Evolutionary conservation across 2,113 vertebrate genomes (phyloP).

Genomic region (Chaetura pelagica): DNA sequence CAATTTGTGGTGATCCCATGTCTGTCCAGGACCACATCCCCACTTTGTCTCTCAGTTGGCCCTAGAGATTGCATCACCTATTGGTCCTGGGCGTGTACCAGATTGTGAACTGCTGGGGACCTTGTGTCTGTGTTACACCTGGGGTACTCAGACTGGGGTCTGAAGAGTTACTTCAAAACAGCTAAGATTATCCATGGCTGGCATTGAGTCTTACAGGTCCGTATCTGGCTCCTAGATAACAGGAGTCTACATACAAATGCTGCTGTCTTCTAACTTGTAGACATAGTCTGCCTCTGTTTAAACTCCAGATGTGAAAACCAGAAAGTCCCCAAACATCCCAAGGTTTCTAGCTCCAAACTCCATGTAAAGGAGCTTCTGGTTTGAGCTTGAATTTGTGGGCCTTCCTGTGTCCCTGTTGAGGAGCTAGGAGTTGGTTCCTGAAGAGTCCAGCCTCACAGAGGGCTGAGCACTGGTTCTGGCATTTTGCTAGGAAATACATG

Average conservation of each 20-base stretch:
- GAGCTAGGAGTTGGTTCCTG: background rate
- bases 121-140: accelerated
- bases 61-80: background rate
- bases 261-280: background rate
- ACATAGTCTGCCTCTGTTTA: background rate
- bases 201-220: background rate
- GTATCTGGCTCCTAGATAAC: background rate
- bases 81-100: background rate
- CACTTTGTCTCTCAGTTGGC: background rate
- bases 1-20: background rate
- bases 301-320: background rate
- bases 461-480: background rate
- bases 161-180: background rate
- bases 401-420: background rate
- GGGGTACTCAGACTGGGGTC: background rate
- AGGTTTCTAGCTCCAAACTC: background rate
- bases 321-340: background rate
- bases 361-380: background rate
- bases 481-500: background rate
- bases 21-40: background rate
- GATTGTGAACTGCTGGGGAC: background rate
- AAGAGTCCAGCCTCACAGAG: background rate
- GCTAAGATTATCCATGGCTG: background rate
- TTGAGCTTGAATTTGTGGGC: background rate
- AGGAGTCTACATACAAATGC: accelerated